Conservation (phyloP, 2,888 invertebrate genomes). For the Helleia helle region DNA sequence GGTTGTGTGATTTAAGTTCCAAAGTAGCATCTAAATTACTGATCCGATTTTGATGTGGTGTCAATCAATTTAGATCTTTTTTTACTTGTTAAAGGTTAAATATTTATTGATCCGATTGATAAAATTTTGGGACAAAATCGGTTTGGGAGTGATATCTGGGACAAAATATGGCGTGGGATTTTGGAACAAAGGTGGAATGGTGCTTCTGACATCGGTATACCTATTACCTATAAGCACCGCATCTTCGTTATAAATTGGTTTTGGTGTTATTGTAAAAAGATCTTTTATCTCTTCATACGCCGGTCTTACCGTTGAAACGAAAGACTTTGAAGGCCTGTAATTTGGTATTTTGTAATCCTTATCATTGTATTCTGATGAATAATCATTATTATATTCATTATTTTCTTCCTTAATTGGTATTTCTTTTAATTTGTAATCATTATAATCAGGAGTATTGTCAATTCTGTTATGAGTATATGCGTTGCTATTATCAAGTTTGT, state of each 20-base stretch:
- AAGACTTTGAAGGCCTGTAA: conserved; percentile 9
- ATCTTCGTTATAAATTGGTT: conserved; percentile 18
- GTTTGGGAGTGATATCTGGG: conserved; percentile 32
- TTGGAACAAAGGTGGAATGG: conserved; percentile 14
- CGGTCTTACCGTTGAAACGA: conserved; percentile 23
- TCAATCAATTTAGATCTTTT: too few species aligned
- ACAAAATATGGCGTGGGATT: conserved; percentile 32
- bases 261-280: conserved; percentile 28
- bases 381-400: conserved; percentile 50
- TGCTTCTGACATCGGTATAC: conserved; percentile 39
- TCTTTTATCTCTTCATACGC: conserved; percentile 38
- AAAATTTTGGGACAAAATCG: conserved; percentile 42
- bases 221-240: conserved; percentile 26
- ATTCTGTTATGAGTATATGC: conserved; percentile 14
- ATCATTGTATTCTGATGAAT: conserved; percentile 29
- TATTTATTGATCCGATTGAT: conserved; percentile 58
- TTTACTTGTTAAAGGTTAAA: conserved; percentile 43
- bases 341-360: conserved; percentile 36
- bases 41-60: too few species aligned
- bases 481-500: conserved; percentile 9
- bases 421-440: conserved; percentile 9
- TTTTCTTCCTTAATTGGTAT: conserved; percentile 29
- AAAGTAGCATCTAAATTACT: too few species aligned
- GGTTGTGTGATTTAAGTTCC: too few species aligned
- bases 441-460: conserved; percentile 2